phyloP scores from a whole-genome alignment of 2,113 vertebrate species.

The Albula goreensis region DNA sequence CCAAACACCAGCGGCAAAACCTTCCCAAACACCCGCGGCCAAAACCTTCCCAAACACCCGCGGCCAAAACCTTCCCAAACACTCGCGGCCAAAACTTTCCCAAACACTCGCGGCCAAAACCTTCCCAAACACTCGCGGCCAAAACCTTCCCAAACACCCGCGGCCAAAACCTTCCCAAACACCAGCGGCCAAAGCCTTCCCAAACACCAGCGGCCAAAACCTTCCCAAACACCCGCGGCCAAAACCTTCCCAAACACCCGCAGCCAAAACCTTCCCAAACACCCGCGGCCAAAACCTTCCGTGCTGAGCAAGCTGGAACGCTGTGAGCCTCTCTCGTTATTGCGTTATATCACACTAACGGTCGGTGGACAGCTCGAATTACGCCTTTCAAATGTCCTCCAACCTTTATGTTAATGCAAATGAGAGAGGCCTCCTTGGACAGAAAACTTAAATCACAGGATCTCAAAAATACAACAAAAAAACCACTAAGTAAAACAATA shows the following conservation, averaged over 20 bases:
- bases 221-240: too few species aligned
- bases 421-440: background rate
- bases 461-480: background rate
- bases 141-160: background rate
- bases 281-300: background rate
- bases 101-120: background rate
- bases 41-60: too few species aligned
- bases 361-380: background rate
- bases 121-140: background rate
- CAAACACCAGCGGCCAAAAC: too few species aligned
- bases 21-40: too few species aligned
- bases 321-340: background rate
- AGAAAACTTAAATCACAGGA: background rate
- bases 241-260: too few species aligned
- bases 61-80: too few species aligned
- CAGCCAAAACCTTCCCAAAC: too few species aligned
- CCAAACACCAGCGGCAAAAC: too few species aligned
- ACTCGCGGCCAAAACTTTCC: too few species aligned
- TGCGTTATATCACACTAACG: background rate
- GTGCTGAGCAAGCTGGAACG: slow-evolving; percentile 47
- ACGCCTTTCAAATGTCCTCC: background rate
- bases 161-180: too few species aligned
- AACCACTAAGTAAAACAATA: background rate
- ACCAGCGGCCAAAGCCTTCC: too few species aligned
- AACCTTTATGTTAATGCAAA: background rate